These are phyloP conservation scores for Tokudaia tokunoshimensis DNA, from an alignment of 2,797 vertebrate genomes.

Conservation along the genomic window DNA sequence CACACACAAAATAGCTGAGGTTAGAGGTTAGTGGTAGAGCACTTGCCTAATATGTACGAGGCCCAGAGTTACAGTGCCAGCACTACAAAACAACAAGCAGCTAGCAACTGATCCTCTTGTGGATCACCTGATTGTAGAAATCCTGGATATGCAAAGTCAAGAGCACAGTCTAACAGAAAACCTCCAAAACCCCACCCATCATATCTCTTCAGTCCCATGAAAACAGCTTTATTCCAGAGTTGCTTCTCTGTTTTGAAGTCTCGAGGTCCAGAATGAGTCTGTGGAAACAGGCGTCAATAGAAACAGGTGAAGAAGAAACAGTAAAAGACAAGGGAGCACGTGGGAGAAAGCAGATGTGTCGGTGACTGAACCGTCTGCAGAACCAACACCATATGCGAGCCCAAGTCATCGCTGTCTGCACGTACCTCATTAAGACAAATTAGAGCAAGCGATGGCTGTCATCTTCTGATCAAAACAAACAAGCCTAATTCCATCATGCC, in stretches of 20 bases:
- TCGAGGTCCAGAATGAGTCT: background rate
- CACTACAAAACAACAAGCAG: background rate
- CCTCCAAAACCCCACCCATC: background rate
- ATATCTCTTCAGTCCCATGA: background rate
- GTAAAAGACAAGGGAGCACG: background rate
- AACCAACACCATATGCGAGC: conserved; percentile 67
- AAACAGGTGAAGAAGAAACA: conserved; percentile 60
- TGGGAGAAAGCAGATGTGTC: conserved; percentile 40
- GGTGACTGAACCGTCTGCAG: background rate
- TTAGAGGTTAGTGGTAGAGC: background rate
- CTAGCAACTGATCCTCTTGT: conserved; percentile 29
- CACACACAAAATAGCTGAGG: background rate
- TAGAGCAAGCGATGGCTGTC: conserved; percentile 66
- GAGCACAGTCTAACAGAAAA: conserved; percentile 38
- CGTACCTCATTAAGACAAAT: conserved; percentile 75
- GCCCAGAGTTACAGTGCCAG: background rate
- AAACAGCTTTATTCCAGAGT: conserved; percentile 1
- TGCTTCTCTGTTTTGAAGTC: background rate
- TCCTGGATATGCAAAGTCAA: background rate
- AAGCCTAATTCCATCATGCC: conserved; percentile 28
- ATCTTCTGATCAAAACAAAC: conserved; percentile 77
- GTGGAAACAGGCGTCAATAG: background rate
- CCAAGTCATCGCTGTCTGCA: conserved; percentile 56
- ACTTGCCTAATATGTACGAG: background rate
- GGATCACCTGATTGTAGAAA: conserved; percentile 48